Percentiles rank a stretch among this genome's conserved stretches.
phyloP scores from a whole-genome alignment of 2,797 vertebrate genomes.

The Acrossocheilus fasciatus region DNA sequence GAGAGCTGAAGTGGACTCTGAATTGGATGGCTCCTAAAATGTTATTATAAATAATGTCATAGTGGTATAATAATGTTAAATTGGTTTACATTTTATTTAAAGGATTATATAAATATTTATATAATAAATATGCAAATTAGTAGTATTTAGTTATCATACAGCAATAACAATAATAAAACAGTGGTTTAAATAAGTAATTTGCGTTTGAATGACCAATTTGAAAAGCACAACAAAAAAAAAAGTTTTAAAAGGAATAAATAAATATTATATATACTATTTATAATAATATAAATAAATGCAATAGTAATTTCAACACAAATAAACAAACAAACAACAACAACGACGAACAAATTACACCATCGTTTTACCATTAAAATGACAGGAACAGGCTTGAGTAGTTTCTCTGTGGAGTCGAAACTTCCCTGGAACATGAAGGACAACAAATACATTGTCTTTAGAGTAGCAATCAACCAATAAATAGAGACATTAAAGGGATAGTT shows the following conservation, averaged over 20 bases:
- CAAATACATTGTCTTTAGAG: slow-evolving; percentile 66
- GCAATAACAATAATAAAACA: neutral
- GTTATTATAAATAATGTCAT: slow-evolving; percentile 25
- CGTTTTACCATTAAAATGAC: slow-evolving; percentile 66
- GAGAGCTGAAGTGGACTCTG: slow-evolving; percentile 57
- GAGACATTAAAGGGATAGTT: neutral
- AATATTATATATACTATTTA: too few relatives aligned
- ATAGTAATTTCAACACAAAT: neutral
- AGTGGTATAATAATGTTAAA: neutral
- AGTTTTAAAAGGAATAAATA: neutral
- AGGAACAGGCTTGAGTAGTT: slow-evolving; percentile 77
- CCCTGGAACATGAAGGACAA: slow-evolving; percentile 5
- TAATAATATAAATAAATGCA: neutral
- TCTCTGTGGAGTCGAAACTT: slow-evolving; percentile 82
- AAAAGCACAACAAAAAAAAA: neutral
- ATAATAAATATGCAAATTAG: neutral
- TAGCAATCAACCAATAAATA: slow-evolving; percentile 5
- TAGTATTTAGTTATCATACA: neutral
- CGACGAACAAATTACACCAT: too few relatives aligned
- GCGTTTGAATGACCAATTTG: neutral
- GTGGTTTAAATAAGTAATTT: neutral
- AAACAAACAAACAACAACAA: neutral
- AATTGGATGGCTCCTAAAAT: slow-evolving; percentile 73
- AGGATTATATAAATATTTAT: neutral
- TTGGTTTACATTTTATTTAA: neutral